Percentiles rank a stretch among this genome's conserved stretches.
phyloP scores from a whole-genome alignment of 2,797 vertebrate species.

The Fistularia commersonii region DNA sequence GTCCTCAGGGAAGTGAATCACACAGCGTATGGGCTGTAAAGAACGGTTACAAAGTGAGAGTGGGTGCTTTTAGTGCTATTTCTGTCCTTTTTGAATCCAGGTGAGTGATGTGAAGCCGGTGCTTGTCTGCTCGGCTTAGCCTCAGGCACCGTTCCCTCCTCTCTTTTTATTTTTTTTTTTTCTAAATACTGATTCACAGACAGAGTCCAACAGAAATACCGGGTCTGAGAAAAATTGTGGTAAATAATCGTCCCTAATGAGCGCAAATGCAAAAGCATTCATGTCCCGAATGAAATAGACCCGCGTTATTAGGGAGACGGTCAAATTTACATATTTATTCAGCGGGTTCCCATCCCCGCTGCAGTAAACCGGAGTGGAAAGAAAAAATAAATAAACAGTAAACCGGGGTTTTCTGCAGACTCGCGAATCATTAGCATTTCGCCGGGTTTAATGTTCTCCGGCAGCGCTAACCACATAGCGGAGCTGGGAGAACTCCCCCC shows the following conservation, averaged over 20 bases:
- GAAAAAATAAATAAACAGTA: slow-evolving; percentile 34
- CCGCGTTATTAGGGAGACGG: slow-evolving; percentile 22
- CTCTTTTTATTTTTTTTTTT: slow-evolving; percentile 20
- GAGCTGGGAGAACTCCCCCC: slow-evolving; percentile 34
- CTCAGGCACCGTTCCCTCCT: slow-evolving; percentile 59
- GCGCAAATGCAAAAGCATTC: slow-evolving; percentile 40
- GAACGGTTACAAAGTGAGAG: slow-evolving; percentile 71
- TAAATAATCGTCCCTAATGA: slow-evolving; percentile 53
- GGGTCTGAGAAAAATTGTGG: slow-evolving; percentile 47
- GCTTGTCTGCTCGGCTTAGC: slow-evolving; percentile 70
- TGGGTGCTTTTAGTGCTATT: slow-evolving; percentile 77
- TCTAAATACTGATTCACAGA: slow-evolving; percentile 60
- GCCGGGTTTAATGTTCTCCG: slow-evolving; percentile 33
- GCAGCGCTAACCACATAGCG: slow-evolving; percentile 13
- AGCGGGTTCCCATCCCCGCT: slow-evolving; percentile 13
- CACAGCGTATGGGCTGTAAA: slow-evolving; percentile 42
- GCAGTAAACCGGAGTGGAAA: slow-evolving; percentile 21
- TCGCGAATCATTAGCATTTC: slow-evolving; percentile 43
- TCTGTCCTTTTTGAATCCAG: slow-evolving; percentile 74
- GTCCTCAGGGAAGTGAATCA: slow-evolving; percentile 42
- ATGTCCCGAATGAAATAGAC: slow-evolving; percentile 20
- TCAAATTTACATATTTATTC: slow-evolving; percentile 21
- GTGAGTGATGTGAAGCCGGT: slow-evolving; percentile 72
- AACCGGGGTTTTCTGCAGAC: slow-evolving; percentile 42
- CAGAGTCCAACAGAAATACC: slow-evolving; percentile 40